phyloP scores from a whole-genome alignment of 2,888 invertebrate species.

The Hemicrepidius hirtus region DNA sequence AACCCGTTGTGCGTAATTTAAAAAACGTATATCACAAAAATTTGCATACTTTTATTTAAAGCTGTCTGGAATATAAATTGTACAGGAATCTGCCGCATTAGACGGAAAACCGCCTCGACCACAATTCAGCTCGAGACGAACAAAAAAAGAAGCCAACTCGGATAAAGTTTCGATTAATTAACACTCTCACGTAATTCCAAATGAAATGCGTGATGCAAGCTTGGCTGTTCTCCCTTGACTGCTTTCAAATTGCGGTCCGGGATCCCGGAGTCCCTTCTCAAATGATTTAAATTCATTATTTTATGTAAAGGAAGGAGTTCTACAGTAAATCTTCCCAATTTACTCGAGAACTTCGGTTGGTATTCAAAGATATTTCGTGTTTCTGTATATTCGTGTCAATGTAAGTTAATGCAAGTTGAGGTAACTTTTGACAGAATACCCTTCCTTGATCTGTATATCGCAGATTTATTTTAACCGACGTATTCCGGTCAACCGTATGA shows the following conservation, averaged over 20 bases:
- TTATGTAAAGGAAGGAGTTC: conserved; percentile 51
- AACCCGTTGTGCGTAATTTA: conserved; percentile 37
- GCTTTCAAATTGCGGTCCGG: conserved; percentile 48
- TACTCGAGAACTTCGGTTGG: conserved; percentile 40
- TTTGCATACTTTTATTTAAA: conserved; percentile 52
- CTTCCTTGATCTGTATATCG: conserved; percentile 23
- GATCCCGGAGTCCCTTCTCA: conserved; percentile 40
- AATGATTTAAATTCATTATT: conserved; percentile 55
- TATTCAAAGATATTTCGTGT: conserved; percentile 43
- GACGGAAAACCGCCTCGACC: conserved; percentile 35
- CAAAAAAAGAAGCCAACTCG: conserved; percentile 41
- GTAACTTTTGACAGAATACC: conserved; percentile 36
- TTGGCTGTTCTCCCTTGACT: conserved; percentile 47
- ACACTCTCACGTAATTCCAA: conserved; percentile 52
- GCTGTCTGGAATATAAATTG: conserved; percentile 46
- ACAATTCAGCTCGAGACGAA: conserved; percentile 43
- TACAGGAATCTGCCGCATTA: conserved; percentile 36
- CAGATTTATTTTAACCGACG: conserved; percentile 33
- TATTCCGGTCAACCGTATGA: conserved; percentile 38
- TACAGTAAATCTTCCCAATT: conserved; percentile 50
- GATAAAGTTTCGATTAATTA: conserved; percentile 54
- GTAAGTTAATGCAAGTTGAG: conserved; percentile 43
- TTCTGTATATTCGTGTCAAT: conserved; percentile 43
- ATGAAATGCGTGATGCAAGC: conserved; percentile 52
- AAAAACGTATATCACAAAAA: conserved; percentile 42